Base-by-base conservation (phyloP, 2,113 vertebrate species). In the Empidonax alnorum region DNA sequence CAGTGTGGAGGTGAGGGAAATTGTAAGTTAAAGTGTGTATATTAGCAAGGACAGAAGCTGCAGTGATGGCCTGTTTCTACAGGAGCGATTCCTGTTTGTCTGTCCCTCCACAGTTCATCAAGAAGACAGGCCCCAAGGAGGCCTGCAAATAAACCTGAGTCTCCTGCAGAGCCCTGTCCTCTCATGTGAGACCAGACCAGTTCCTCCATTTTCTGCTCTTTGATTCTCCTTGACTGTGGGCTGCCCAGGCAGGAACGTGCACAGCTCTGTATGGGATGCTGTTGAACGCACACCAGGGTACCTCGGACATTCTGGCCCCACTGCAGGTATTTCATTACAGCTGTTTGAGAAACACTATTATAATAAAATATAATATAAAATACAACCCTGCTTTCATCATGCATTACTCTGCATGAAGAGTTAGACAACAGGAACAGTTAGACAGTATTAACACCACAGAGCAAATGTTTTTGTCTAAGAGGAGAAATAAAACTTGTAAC, bases 271-370 rank as follows among this genome's bases (percentile, higher is more conserved):
- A 2, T 14, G 19, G 17, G n/a, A 1, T 66, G 41, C 6, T 76
- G 46, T 9, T 90, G 79, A 80, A 56, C 23, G 30, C 84, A 82
- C 66, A 91, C 65, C 63, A 81, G 78, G 89, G 81, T 65, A 61
- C 79, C 75, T 58, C 0, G 4, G 79, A 78, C 35, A 41, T 65
- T 91, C 71, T 95, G 92, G 65, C 81, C 81, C 76, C 25, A 3
- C 78, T 96, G 81, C 65, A 94, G 72, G 84, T 82, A 91, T 84
- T 95, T 93, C 41, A 86, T 93, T 89, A 44, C 35, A 85, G 69
- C 56, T 49, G 42, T 82, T 25, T 84, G 73, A 92, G 82, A 90
- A 92, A 78, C 19, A 14, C 44, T 78, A 56, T 72, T 94, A 52
- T 63, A 86, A 53, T 39, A 79, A 39, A 87, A 95, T 88, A 56